Evolutionary conservation across 2,888 invertebrate species (phyloP).

Genomic region (Heteropelma amictum): DNA sequence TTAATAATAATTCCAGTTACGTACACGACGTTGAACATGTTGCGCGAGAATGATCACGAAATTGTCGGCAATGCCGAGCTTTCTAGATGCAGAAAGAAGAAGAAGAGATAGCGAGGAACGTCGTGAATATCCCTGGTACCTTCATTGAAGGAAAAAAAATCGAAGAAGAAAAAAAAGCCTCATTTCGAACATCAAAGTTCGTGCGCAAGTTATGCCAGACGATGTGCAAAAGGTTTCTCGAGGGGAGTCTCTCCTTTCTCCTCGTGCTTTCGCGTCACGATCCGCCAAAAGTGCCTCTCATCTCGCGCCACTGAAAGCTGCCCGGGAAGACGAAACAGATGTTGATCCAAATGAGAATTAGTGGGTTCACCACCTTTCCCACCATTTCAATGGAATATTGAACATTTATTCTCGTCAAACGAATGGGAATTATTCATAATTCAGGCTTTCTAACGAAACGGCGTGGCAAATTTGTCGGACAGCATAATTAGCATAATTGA

Average conservation of each 20-base stretch:
- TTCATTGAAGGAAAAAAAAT: slow-evolving; percentile 17
- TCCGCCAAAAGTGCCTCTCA: slow-evolving; percentile 59
- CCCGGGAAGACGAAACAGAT: slow-evolving; percentile 19
- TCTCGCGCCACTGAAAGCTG: slow-evolving; percentile 53
- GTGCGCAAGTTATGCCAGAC: too few relatives aligned
- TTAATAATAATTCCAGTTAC: slow-evolving; percentile 22
- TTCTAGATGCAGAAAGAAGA: slow-evolving; percentile 16
- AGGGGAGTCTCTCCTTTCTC: slow-evolving; percentile 73
- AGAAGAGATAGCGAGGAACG: slow-evolving; percentile 23
- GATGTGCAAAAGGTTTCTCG: slow-evolving; percentile 70
- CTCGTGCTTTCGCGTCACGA: slow-evolving; percentile 68
- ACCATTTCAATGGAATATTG: too few relatives aligned
- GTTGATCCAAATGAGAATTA: background rate
- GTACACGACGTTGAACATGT: background rate
- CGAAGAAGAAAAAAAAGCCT: slow-evolving; percentile 19
- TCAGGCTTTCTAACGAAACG: slow-evolving; percentile 1
- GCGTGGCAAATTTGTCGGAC: background rate
- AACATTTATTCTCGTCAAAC: too few relatives aligned
- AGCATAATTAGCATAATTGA: slow-evolving; percentile 20
- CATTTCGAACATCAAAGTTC: slow-evolving; percentile 44
- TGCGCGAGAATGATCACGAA: background rate
- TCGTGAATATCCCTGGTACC: slow-evolving; percentile 31
- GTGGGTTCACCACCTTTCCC: too few relatives aligned
- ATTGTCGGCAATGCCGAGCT: slow-evolving; percentile 16
- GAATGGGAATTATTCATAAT: too few relatives aligned